phyloP scores from a whole-genome alignment of 2,888 invertebrate genomes.

The Parnassius apollo region DNA sequence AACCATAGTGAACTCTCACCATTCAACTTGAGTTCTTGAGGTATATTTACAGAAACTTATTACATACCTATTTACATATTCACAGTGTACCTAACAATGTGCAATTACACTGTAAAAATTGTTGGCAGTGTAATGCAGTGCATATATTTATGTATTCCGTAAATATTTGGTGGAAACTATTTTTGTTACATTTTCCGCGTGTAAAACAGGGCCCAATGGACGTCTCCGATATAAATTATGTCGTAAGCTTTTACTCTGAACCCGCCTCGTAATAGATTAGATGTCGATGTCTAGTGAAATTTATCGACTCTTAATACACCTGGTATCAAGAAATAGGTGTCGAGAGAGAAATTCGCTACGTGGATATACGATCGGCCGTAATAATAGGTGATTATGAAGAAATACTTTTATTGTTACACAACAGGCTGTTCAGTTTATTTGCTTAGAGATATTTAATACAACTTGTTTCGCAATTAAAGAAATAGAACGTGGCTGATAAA shows the following conservation, averaged over 20 bases:
- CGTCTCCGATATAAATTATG: slow-evolving; percentile 28
- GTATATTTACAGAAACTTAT: no score
- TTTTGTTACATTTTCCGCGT: slow-evolving; percentile 8
- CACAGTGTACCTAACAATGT: no score
- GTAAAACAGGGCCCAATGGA: slow-evolving; percentile 9
- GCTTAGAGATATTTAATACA: no score
- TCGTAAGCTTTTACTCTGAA: slow-evolving; percentile 37
- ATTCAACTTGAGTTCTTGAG: no score
- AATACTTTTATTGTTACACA: slow-evolving; percentile 4
- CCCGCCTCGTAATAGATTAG: slow-evolving; percentile 51
- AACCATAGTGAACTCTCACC: no score
- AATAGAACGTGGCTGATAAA: no score
- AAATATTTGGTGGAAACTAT: neutral
- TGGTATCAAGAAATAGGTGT: slow-evolving; percentile 34
- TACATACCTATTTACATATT: no score
- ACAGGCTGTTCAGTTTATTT: neutral
- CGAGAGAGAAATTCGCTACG: slow-evolving; percentile 23
- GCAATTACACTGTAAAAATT: no score
- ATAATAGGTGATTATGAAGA: slow-evolving; percentile 13
- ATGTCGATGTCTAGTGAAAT: slow-evolving; percentile 51
- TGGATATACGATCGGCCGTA: slow-evolving; percentile 13
- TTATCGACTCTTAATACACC: slow-evolving; percentile 49
- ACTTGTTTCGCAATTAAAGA: no score
- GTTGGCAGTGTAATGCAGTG: neutral
- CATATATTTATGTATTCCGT: neutral